phyloP scores from a whole-genome alignment of 2,113 vertebrate genomes.

The Myiagra hebetior region DNA sequence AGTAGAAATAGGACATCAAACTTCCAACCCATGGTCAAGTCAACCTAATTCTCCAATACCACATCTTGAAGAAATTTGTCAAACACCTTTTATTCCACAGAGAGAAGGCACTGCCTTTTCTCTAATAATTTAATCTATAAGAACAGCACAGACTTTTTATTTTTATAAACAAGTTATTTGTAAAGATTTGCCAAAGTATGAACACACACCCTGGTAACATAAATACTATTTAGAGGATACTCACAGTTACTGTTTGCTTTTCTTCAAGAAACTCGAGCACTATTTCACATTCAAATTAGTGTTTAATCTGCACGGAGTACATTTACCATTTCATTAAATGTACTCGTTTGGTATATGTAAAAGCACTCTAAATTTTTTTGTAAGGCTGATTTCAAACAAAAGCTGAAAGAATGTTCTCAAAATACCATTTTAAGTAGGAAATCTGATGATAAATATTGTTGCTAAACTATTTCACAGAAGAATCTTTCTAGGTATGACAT shows the following conservation, averaged over 20 bases:
- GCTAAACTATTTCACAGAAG: slow-evolving; percentile 35
- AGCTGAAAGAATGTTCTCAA: slow-evolving; percentile 40
- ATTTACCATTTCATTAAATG: neutral
- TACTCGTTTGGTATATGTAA: neutral
- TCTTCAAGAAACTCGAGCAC: neutral
- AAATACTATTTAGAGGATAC: slow-evolving; percentile 11
- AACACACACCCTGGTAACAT: neutral
- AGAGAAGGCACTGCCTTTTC: slow-evolving; percentile 51
- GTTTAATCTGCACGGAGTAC: neutral
- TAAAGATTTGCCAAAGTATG: neutral
- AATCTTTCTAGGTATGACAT: slow-evolving; percentile 9
- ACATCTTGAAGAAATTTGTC: slow-evolving; percentile 19
- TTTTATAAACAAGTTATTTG: neutral
- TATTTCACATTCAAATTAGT: slow-evolving; percentile 4
- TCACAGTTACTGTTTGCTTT: neutral
- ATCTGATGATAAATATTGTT: slow-evolving; percentile 11
- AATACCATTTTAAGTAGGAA: slow-evolving; percentile 30
- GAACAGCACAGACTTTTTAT: neutral
- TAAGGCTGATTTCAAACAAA: slow-evolving; percentile 56
- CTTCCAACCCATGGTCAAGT: neutral
- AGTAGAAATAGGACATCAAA: neutral
- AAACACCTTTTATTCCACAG: neutral
- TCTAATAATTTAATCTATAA: slow-evolving; percentile 27
- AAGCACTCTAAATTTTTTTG: slow-evolving; percentile 10
- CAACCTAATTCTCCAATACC: neutral